phyloP scores from a whole-genome alignment of 2,113 vertebrate species.

The Uropsilus gracilis region DNA sequence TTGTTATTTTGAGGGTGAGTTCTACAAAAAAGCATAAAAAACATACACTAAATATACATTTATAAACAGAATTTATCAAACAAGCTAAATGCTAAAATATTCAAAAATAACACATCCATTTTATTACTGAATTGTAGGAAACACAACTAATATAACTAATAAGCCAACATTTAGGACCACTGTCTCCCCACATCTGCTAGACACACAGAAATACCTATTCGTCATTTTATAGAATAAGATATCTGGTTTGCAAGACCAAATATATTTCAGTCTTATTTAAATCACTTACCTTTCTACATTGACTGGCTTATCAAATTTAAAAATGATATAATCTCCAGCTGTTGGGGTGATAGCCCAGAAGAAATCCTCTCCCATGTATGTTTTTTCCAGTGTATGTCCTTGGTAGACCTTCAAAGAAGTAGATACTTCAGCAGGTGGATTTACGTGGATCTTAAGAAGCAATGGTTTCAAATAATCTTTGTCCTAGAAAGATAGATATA shows the following conservation, averaged over 20 bases:
- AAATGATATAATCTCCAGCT: slow-evolving; percentile 95
- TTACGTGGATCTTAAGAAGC: slow-evolving; percentile 98
- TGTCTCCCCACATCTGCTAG: neutral
- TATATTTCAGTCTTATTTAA: neutral
- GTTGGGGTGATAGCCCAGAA: slow-evolving; percentile 98
- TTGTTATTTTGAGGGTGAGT: neutral
- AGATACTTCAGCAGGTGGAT: slow-evolving; percentile 97
- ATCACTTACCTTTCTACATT: slow-evolving; percentile 93
- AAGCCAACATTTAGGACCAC: neutral
- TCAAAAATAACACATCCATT: neutral
- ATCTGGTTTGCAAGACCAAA: slow-evolving; percentile 44
- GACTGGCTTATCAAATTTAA: slow-evolving; percentile 97
- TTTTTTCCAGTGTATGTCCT: slow-evolving; percentile 97
- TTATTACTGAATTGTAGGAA: neutral
- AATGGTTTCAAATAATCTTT: slow-evolving; percentile 99
- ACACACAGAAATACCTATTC: neutral
- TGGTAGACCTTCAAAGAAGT: slow-evolving; percentile 99
- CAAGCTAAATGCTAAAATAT: neutral
- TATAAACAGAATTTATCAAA: neutral
- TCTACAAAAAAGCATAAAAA: neutral
- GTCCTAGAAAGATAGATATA: slow-evolving; percentile 88
- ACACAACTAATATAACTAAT: neutral
- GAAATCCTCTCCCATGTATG: slow-evolving; percentile 97
- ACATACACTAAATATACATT: neutral
- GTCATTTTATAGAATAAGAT: slow-evolving; percentile 11